Evolutionary conservation across 1,140 invertebrate genomes (phyloP).

Genomic region (Rhyzopertha dominica): DNA sequence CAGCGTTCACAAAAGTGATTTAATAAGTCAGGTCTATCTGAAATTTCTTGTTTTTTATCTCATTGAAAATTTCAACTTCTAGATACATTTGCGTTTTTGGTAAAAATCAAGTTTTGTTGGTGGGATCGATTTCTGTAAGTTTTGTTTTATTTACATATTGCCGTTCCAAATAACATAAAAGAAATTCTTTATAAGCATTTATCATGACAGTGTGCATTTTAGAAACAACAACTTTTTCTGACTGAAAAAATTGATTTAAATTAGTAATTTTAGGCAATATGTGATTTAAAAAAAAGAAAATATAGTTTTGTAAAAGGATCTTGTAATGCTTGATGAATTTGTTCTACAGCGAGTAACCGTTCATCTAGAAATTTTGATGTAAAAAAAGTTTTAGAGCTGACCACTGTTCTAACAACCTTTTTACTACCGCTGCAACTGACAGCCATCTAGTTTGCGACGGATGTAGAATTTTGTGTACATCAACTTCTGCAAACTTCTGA

Average conservation of each 20-base stretch:
- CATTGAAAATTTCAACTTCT: too few relatives aligned
- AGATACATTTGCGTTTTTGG: background rate
- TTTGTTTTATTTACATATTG: background rate
- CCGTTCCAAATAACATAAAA: constrained; percentile 1
- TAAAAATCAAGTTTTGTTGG: background rate
- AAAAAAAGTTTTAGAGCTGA: constrained; percentile 3
- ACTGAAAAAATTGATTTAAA: constrained; percentile 2
- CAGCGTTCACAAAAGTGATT: background rate
- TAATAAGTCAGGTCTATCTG: background rate
- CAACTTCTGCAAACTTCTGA: constrained; percentile 30
- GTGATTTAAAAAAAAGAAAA: background rate
- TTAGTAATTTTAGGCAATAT: background rate
- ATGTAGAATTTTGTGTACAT: constrained; percentile 35
- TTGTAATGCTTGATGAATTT: background rate
- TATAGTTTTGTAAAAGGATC: constrained; percentile 3
- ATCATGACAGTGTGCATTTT: background rate
- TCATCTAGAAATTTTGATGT: constrained; percentile 5
- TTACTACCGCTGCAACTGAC: constrained; percentile 29
- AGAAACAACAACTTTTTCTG: background rate
- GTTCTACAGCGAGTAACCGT: background rate
- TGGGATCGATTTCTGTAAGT: background rate
- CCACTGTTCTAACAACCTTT: constrained; percentile 27
- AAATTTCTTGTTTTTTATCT: background rate
- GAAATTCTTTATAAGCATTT: background rate
- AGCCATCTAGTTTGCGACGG: constrained; percentile 38